Percentiles rank a stretch among this genome's conserved stretches.
phyloP scores from a whole-genome alignment of 2,797 vertebrate genomes.

The Crocodylus rhombifer region DNA sequence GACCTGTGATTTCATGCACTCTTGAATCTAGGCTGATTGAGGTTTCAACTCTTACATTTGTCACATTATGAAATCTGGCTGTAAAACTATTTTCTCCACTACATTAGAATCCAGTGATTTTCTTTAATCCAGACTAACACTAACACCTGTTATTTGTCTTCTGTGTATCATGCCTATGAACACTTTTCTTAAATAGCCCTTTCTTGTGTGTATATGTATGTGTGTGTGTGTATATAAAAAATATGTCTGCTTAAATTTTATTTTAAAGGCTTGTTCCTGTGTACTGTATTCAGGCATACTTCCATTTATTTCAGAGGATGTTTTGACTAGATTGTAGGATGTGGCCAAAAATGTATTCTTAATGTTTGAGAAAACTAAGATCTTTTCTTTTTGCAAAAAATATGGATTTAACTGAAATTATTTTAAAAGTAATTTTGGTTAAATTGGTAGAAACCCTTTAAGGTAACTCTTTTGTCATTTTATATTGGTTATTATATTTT shows the following conservation, averaged over 20 bases:
- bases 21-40: background rate
- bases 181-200: background rate
- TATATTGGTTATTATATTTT: background rate
- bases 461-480: background rate
- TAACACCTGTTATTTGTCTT: background rate
- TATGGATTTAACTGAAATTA: background rate
- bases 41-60: background rate
- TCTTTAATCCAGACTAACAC: background rate
- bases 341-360: background rate
- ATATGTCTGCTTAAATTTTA: background rate
- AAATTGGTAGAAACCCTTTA: background rate
- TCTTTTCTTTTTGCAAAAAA: background rate
- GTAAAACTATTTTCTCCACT: background rate
- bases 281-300: background rate
- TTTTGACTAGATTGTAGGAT: background rate
- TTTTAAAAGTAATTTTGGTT: background rate
- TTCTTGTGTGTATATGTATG: background rate
- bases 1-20: background rate
- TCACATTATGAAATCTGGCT: background rate
- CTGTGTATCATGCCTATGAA: background rate
- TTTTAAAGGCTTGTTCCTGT: background rate
- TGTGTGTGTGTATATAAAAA: too few relatives aligned
- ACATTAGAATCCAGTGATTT: background rate
- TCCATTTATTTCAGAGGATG: background rate
- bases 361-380: background rate